These are phyloP conservation scores for Neostethus bicornis DNA, from an alignment of 2,797 vertebrate genomes.

Conservation along the genomic window DNA sequence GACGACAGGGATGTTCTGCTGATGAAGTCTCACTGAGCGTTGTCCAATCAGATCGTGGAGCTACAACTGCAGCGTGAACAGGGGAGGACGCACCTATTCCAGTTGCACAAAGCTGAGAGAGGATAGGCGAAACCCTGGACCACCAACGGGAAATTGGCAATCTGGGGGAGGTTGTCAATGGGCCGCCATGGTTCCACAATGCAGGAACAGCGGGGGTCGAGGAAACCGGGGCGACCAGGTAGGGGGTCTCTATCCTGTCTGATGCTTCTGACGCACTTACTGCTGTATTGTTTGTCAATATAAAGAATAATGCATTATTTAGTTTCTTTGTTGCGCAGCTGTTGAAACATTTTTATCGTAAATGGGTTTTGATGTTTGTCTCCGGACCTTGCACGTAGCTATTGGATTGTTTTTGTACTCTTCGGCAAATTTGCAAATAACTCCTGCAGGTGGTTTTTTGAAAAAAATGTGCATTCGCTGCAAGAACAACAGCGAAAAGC, in stretches of 20 bases:
- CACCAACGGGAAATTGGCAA: conserved; percentile 89
- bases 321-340: conserved; percentile 33
- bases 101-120: conserved; percentile 93
- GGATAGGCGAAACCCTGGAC: conserved; percentile 90
- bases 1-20: conserved; percentile 98
- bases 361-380: conserved; percentile 18
- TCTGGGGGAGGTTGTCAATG: conserved; percentile 84
- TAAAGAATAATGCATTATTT: conserved; percentile 58
- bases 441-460: conserved; percentile 83
- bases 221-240: conserved; percentile 89
- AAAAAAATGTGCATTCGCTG: conserved; percentile 31
- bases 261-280: conserved; percentile 55
- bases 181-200: conserved; percentile 87
- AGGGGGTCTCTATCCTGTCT: conserved; percentile 77
- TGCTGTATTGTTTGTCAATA: conserved; percentile 53
- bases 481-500: conserved; percentile 29
- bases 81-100: conserved; percentile 97
- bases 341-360: conserved; percentile 21
- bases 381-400: conserved; percentile 27
- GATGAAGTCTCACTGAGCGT: conserved; percentile 94
- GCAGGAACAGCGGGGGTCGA: conserved; percentile 86
- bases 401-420: conserved; percentile 44
- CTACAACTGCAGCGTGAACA: conserved; percentile 95
- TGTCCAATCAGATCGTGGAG: conserved; percentile 98
- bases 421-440: conserved; percentile 61